phyloP scores from a whole-genome alignment of 2,797 vertebrate genomes.

The Mallotus villosus region DNA sequence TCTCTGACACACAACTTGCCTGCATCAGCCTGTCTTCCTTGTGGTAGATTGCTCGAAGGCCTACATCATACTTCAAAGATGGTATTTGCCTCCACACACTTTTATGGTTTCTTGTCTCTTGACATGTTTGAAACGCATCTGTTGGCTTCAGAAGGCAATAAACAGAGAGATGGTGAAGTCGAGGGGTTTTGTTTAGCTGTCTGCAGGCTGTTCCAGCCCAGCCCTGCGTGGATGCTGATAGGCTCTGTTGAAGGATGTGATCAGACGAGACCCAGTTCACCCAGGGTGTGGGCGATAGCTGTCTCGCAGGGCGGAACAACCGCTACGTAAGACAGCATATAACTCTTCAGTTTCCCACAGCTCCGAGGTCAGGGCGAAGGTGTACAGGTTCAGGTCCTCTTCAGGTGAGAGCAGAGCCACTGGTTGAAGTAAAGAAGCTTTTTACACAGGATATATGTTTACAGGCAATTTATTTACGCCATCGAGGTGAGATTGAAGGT shows the following conservation, averaged over 20 bases:
- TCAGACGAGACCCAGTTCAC: constrained; percentile 4
- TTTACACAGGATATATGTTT: constrained; percentile 37
- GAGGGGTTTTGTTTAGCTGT: constrained; percentile 56
- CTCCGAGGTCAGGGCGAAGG: too few species aligned
- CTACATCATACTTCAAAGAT: constrained; percentile 73
- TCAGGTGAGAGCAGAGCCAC: neutral
- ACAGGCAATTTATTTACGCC: constrained; percentile 45
- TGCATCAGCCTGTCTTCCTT: constrained; percentile 57
- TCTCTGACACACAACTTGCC: constrained; percentile 65
- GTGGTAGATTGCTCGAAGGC: constrained; percentile 66
- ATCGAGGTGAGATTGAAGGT: constrained; percentile 33
- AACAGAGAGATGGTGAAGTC: constrained; percentile 58
- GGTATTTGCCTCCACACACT: constrained; percentile 55
- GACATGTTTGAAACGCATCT: constrained; percentile 77
- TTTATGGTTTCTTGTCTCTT: constrained; percentile 63
- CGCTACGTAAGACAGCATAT: too few species aligned
- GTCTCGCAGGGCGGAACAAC: too few species aligned
- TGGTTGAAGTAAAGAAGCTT: constrained; percentile 36
- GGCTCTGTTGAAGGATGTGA: constrained; percentile 38
- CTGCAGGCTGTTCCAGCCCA: constrained; percentile 43
- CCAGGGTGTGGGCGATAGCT: too few species aligned
- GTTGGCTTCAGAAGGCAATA: constrained; percentile 65
- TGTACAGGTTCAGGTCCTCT: neutral
- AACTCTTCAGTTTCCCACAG: too few species aligned
- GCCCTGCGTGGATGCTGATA: constrained; percentile 50